Evolutionary conservation across 2,888 invertebrate species (phyloP).

Genomic region (Campoplex nolae): DNA sequence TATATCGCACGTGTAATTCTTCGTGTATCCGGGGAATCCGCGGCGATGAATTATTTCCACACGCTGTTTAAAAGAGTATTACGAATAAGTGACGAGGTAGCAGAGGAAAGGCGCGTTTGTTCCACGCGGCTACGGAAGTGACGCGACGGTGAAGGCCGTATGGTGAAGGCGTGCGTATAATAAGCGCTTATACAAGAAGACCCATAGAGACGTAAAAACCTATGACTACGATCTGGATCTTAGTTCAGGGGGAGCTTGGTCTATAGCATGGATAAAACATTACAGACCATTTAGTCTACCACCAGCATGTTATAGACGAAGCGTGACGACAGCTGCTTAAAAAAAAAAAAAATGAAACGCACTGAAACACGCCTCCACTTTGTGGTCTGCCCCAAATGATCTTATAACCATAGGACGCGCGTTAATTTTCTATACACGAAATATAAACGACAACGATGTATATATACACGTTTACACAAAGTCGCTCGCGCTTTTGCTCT

Average conservation of each 20-base stretch:
- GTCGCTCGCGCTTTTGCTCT: constrained; percentile 7
- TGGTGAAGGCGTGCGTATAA: constrained; percentile 42
- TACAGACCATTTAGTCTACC: constrained; percentile 21
- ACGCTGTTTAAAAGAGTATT: constrained; percentile 47
- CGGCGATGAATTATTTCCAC: constrained; percentile 41
- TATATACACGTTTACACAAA: constrained; percentile 34
- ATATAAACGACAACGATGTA: constrained; percentile 45
- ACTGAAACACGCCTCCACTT: constrained; percentile 51
- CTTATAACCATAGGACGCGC: constrained; percentile 48
- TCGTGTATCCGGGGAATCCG: neutral
- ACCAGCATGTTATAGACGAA: constrained; percentile 38
- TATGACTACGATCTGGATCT: constrained; percentile 45
- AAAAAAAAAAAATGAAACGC: constrained; percentile 30
- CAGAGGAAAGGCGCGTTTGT: constrained; percentile 21
- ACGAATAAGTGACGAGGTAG: constrained; percentile 33
- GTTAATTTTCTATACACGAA: constrained; percentile 64
- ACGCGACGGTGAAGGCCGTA: constrained; percentile 67
- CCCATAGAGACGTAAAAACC: constrained; percentile 51
- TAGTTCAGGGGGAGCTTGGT: constrained; percentile 34
- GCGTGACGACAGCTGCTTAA: constrained; percentile 65
- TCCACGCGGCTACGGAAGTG: constrained; percentile 60
- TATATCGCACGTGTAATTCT: neutral
- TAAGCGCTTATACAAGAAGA: constrained; percentile 26
- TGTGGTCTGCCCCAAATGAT: constrained; percentile 53
- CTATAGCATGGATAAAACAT: constrained; percentile 50